Conservation (phyloP, 2,113 vertebrate genomes). For the Brachyistius frenatus region DNA sequence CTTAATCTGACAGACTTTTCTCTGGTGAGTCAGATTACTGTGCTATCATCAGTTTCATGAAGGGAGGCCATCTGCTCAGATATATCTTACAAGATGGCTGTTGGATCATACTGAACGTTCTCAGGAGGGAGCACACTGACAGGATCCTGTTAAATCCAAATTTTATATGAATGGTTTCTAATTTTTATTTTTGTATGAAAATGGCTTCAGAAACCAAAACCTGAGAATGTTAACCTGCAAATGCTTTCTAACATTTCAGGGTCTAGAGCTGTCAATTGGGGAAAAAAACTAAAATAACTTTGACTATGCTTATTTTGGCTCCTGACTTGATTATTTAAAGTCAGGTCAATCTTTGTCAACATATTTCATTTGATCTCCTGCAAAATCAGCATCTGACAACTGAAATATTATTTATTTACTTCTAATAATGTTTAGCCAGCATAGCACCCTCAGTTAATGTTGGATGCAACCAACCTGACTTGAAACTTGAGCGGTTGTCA, state of each 20-base stretch:
- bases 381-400: neutral
- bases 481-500: neutral
- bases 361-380: neutral
- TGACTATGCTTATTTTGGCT: neutral
- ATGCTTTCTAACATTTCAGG: neutral
- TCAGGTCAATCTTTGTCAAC: neutral
- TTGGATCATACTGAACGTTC: conserved; percentile 42
- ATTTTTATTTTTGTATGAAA: conserved; percentile 17
- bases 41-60: conserved; percentile 68
- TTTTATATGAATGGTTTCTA: conserved; percentile 6
- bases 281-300: neutral
- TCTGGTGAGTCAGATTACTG: conserved; percentile 72
- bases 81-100: conserved; percentile 66
- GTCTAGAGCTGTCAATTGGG: neutral
- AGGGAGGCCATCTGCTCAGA: conserved; percentile 75
- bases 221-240: neutral
- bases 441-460: too few species aligned
- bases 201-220: conserved; percentile 5
- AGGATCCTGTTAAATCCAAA: conserved; percentile 35
- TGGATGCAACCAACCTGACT: neutral
- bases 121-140: conserved; percentile 9
- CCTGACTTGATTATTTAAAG: neutral
- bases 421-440: neutral
- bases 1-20: conserved; percentile 70
- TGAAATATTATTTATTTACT: neutral